A percentile compares a stretch with the other conserved stretches of the same genome.
These are phyloP conservation scores for Rutpela maculata DNA, from an alignment of 2,888 invertebrate genomes.

Conservation along the genomic window DNA sequence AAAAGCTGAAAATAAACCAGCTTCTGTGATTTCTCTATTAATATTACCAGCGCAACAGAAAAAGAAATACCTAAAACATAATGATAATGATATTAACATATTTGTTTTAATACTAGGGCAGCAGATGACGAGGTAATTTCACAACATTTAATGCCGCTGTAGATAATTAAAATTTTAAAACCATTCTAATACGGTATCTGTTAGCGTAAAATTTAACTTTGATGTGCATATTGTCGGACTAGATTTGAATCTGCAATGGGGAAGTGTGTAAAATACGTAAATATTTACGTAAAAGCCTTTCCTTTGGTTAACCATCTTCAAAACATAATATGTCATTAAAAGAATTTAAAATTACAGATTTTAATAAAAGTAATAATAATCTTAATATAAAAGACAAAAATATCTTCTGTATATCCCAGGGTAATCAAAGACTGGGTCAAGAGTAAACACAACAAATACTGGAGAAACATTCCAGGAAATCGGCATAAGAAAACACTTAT, in stretches of 20 bases:
- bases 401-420: too few relatives aligned
- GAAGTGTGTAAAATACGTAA: conserved; percentile 17
- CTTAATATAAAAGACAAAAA: too few relatives aligned
- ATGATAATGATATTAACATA: neutral
- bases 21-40: neutral
- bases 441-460: too few relatives aligned
- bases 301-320: conserved; percentile 18
- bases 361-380: too few relatives aligned
- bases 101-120: neutral
- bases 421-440: too few relatives aligned
- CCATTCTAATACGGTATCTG: conserved; percentile 6
- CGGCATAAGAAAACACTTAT: too few relatives aligned
- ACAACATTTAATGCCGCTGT: conserved; percentile 17
- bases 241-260: conserved; percentile 12
- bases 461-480: too few relatives aligned
- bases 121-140: conserved; percentile 1
- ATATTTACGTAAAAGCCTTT: conserved; percentile 26
- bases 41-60: neutral
- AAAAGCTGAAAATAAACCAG: conserved; percentile 1
- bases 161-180: conserved; percentile 11
- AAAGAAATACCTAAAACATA: neutral
- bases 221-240: conserved; percentile 19
- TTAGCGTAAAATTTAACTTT: conserved; percentile 13
- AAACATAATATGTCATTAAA: neutral
- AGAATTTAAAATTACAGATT: neutral